These are phyloP conservation scores for Oplegnathus fasciatus DNA, from an alignment of 2,113 vertebrate genomes.

Conservation along the genomic window DNA sequence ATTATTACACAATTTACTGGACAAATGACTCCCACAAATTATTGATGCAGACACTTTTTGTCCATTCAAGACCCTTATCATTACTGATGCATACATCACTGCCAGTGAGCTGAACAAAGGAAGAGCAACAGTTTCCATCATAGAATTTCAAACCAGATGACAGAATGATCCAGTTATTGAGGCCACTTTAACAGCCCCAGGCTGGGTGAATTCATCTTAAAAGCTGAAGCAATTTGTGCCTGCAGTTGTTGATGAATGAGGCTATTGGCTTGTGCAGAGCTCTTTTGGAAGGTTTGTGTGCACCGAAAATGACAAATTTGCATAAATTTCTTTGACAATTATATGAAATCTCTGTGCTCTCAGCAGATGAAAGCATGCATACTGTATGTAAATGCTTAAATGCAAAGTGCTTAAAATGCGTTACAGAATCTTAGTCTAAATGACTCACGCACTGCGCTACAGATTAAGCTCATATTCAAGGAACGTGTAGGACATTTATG, in stretches of 20 bases:
- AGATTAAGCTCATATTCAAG: neutral
- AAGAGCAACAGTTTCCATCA: neutral
- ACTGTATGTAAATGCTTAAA: neutral
- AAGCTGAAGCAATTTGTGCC: neutral
- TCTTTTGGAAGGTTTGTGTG: neutral
- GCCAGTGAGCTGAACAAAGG: neutral
- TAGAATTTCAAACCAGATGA: neutral
- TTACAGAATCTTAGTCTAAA: neutral
- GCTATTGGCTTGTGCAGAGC: neutral
- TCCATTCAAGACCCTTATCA: neutral
- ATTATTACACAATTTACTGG: neutral
- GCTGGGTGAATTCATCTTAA: neutral
- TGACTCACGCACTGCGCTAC: neutral
- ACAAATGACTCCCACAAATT: neutral
- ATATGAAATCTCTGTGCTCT: neutral
- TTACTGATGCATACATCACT: neutral
- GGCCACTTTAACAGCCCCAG: neutral
- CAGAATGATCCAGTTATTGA: neutral
- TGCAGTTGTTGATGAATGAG: neutral
- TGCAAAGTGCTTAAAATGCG: neutral
- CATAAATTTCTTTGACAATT: neutral
- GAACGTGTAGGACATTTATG: neutral
- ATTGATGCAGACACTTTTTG: neutral
- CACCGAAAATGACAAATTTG: neutral
- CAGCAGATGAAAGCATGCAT: neutral